Conservation (phyloP, 1,140 invertebrate genomes). For the Holcopasites calliopsidis region DNA sequence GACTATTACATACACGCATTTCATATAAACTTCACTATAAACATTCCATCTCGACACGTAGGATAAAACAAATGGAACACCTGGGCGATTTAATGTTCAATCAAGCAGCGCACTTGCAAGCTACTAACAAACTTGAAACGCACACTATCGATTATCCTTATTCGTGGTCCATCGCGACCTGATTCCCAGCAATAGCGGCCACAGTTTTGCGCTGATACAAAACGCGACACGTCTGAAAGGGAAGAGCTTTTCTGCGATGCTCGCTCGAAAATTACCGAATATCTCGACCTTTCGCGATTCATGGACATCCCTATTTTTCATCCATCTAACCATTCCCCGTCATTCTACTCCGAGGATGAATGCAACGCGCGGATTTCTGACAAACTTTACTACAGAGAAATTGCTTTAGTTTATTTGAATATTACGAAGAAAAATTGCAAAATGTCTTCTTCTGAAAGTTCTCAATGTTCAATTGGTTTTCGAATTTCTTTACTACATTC, state of each 20-base stretch:
- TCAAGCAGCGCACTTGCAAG: neutral
- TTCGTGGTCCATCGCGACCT: neutral
- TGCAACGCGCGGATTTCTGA: neutral
- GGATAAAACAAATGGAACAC: neutral
- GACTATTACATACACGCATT: too few relatives aligned
- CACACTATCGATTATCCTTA: neutral
- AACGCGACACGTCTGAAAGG: conserved; percentile 24
- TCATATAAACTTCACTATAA: too few relatives aligned
- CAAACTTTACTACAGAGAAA: neutral
- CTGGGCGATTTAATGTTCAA: neutral
- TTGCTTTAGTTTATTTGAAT: neutral
- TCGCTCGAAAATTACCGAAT: conserved; percentile 1
- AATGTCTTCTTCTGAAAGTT: too few relatives aligned
- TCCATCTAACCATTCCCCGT: neutral
- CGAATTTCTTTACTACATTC: too few relatives aligned
- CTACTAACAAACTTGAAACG: neutral
- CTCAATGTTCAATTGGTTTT: too few relatives aligned
- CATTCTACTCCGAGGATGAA: neutral
- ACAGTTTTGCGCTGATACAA: conserved; percentile 33
- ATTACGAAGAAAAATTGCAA: too few relatives aligned
- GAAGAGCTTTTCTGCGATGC: conserved; percentile 21
- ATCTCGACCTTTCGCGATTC: neutral
- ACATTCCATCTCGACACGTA: too few relatives aligned
- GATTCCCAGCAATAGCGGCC: conserved; percentile 41
- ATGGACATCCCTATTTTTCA: neutral